Conservation (phyloP, 1,140 invertebrate species). For the Bombus affinis region DNA sequence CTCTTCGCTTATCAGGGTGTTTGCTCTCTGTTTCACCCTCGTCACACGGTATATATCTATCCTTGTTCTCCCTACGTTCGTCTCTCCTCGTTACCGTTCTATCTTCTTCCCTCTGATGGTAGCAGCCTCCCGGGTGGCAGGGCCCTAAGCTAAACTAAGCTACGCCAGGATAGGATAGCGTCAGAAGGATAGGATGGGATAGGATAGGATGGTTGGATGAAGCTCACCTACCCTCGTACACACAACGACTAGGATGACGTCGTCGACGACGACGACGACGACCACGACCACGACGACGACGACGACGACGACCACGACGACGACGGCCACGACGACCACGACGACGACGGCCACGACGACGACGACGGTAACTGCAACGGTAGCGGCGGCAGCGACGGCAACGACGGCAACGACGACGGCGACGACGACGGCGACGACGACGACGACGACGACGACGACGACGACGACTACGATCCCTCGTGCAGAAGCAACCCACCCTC, state of each 20-base stretch:
- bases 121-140: slow-evolving; percentile 64
- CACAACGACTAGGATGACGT: slow-evolving; percentile 55
- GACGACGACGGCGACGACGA: slow-evolving; percentile 13
- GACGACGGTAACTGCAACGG: slow-evolving; percentile 30
- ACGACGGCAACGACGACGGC: background rate
- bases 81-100: slow-evolving; percentile 15
- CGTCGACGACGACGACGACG: slow-evolving; percentile 46
- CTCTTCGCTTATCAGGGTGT: slow-evolving; percentile 38
- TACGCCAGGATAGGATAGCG: slow-evolving; percentile 74
- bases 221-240: slow-evolving; percentile 63
- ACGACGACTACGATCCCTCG: slow-evolving; percentile 58
- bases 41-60: slow-evolving; percentile 32
- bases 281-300: slow-evolving; percentile 41
- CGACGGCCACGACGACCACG: slow-evolving; percentile 21
- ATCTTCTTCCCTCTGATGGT: slow-evolving; percentile 29
- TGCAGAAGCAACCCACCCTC: slow-evolving; percentile 64
- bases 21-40: slow-evolving; percentile 36
- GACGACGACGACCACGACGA: slow-evolving; percentile 1
- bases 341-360: slow-evolving; percentile 46
- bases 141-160: slow-evolving; percentile 80
- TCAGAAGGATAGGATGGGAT: slow-evolving; percentile 72
- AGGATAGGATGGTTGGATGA: slow-evolving; percentile 63
- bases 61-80: slow-evolving; percentile 43
- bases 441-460: slow-evolving; percentile 33
- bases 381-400: slow-evolving; percentile 36